Evolutionary conservation across 2,113 vertebrate genomes (phyloP), one percentile per base, ranked within the genome.

Genomic region (Tylochromis polylepis): DNA sequence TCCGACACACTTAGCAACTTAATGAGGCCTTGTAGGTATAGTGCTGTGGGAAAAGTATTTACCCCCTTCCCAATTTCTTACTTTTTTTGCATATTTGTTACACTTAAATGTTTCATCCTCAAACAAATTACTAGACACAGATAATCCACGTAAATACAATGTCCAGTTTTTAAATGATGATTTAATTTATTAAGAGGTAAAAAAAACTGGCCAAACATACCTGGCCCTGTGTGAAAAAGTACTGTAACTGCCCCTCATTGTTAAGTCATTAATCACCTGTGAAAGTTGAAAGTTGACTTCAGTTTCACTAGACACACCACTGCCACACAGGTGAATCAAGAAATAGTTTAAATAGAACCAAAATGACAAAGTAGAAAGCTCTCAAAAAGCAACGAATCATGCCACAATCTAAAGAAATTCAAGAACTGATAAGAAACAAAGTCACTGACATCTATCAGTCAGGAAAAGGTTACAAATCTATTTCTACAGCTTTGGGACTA

Each of bases 1-100:
- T 86, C 34, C 51, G 57, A 91, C 88, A 94, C 58, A 92, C 59
- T 87, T 89, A 85, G 58, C 65, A 59, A 81, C 65, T 91, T 88
- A 88, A 85, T 67, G 34, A 49, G 77, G 77, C 79, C 87, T 85
- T 38, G n/a, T 85, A 55, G 27, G 38, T 43, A 43, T 43, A 27
- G 22, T 43, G 36, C n/a, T 43, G 36, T 43, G 36, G 65, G 16
- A 70, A 67, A 70, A 70, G 38, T 43, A 62, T 62, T n/a, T 62
- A 31, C 15, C 59, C 9, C 31, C 58, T 60, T 60, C 58, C 38
- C 0, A 27, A 27, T 46, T 72, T 46, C 11, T 41, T 11, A 27
- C 1, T 36, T 38, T 11, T 46, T 49, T 15, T 72, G 8, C 15
- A 72, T 0, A 49, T 72, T 72, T 18, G 41, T 29, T 46, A 49